Percentiles rank a stretch among this genome's conserved stretches.
Evolutionary conservation across 2,113 vertebrate species (phyloP).

Genomic region (Azemiops feae): DNA sequence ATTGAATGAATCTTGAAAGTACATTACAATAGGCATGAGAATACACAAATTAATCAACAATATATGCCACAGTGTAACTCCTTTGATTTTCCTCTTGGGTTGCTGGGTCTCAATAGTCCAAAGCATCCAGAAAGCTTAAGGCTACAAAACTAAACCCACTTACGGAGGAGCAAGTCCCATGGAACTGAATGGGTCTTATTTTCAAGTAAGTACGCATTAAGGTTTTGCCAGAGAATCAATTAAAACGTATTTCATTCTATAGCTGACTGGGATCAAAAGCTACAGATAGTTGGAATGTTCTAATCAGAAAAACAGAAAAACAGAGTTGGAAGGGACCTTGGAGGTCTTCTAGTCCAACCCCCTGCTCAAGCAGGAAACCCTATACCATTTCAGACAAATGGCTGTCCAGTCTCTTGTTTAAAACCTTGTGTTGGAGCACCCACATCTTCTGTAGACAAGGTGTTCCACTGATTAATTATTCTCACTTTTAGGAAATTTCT

Average conservation of each 20-base stretch:
- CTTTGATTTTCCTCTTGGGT: neutral
- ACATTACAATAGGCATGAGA: neutral
- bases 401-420: no score
- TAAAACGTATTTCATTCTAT: neutral
- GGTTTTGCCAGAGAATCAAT: neutral
- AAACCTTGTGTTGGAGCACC: no score
- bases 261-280: neutral
- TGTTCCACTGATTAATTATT: neutral
- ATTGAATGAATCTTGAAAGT: neutral
- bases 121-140: neutral
- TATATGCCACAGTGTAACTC: neutral
- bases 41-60: neutral
- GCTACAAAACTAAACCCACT: neutral
- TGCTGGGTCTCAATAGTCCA: neutral
- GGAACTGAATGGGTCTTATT: neutral
- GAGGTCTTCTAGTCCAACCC: neutral
- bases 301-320: neutral
- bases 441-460: no score
- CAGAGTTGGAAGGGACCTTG: neutral
- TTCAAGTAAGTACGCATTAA: neutral
- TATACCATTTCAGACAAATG: neutral
- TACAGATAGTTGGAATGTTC: neutral
- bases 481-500: neutral
- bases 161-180: neutral
- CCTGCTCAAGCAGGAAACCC: neutral